Evolutionary conservation across 1,140 invertebrate genomes (phyloP).

Genomic region (Spodoptera litura): DNA sequence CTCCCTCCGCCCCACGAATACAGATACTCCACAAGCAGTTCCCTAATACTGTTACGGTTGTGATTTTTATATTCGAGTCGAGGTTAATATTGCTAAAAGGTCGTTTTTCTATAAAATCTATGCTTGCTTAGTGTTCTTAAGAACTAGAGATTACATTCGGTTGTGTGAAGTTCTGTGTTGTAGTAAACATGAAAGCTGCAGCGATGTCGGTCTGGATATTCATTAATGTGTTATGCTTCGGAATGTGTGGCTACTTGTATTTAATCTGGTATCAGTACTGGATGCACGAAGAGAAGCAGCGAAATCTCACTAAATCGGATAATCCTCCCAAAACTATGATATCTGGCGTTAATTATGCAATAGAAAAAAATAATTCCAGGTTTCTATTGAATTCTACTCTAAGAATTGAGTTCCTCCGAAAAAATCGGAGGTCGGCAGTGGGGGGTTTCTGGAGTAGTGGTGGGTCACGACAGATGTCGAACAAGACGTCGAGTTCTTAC

Average conservation of each 20-base stretch:
- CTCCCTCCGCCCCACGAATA: constrained; percentile 61
- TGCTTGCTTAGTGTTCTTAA: background rate
- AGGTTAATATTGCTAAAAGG: constrained; percentile 1
- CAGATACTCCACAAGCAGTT: constrained; percentile 29
- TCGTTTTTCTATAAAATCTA: background rate
- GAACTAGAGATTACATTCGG: background rate
- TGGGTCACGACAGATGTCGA: constrained; percentile 55
- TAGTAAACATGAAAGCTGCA: constrained; percentile 87
- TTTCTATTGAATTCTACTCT: constrained; percentile 56
- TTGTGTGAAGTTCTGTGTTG: background rate
- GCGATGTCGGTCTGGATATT: constrained; percentile 90
- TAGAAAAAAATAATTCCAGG: constrained; percentile 66
- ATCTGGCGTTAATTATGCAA: constrained; percentile 55
- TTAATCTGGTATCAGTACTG: constrained; percentile 90
- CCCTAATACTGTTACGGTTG: constrained; percentile 45
- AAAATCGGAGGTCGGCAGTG: constrained; percentile 71
- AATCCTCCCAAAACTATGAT: constrained; percentile 58
- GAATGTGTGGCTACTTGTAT: constrained; percentile 90
- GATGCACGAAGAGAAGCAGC: constrained; percentile 87
- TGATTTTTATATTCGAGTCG: constrained; percentile 40
- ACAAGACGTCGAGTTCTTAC: constrained; percentile 59
- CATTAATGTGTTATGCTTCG: constrained; percentile 89
- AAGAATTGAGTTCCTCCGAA: constrained; percentile 58
- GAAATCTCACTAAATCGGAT: constrained; percentile 75
- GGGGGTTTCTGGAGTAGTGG: constrained; percentile 61